phyloP scores from a whole-genome alignment of 2,888 invertebrate species.

The Nyleta sp. region DNA sequence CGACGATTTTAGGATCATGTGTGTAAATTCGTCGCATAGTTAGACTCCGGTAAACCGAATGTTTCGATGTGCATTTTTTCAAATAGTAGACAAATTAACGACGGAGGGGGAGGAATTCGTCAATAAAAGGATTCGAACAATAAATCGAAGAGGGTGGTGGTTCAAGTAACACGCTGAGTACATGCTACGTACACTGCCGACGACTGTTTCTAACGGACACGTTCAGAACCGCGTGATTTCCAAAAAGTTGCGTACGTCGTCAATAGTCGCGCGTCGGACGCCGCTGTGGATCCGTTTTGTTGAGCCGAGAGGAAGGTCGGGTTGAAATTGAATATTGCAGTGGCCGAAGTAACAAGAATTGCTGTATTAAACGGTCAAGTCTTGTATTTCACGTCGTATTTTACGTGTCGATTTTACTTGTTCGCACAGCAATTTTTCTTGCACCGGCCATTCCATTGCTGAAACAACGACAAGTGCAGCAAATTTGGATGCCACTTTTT shows the following conservation, averaged over 20 bases:
- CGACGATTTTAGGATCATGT: slow-evolving; percentile 45
- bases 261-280: too few species aligned
- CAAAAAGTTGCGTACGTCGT: not conserved
- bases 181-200: slow-evolving; percentile 44
- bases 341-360: too few species aligned
- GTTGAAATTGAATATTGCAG: too few species aligned
- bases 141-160: not conserved
- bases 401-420: too few species aligned
- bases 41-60: slow-evolving; percentile 45
- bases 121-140: not conserved
- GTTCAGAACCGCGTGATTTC: not conserved
- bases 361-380: too few species aligned
- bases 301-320: too few species aligned
- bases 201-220: not conserved
- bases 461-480: too few species aligned
- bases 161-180: slow-evolving; percentile 25
- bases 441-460: too few species aligned
- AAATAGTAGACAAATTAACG: slow-evolving; percentile 53
- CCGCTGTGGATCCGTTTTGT: too few species aligned
- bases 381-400: too few species aligned
- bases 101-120: not conserved
- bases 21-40: slow-evolving; percentile 56
- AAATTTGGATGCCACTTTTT: not conserved
- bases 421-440: too few species aligned
- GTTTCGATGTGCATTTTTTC: slow-evolving; percentile 69